Conservation (phyloP, 2,888 invertebrate genomes). For the Xanthorhoe spadicearia region DNA sequence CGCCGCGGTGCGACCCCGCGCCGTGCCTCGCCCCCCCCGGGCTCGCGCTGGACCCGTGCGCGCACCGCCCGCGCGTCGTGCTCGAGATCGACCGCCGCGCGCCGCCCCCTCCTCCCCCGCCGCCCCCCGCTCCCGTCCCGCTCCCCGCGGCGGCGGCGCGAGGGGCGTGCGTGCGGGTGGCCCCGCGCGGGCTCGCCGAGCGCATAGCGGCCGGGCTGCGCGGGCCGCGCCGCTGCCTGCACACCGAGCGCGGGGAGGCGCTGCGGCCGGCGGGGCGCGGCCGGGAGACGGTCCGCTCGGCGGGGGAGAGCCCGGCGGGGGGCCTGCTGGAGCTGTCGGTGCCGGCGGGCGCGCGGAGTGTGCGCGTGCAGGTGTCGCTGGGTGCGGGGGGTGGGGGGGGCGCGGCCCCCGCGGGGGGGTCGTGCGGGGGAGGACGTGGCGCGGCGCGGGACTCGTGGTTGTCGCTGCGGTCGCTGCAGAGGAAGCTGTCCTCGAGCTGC, state of each 20-base stretch:
- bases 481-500: constrained; percentile 39
- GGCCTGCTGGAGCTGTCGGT: constrained; percentile 19
- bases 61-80: constrained; percentile 57
- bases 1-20: constrained; percentile 43
- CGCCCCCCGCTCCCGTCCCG: constrained; percentile 8
- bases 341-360: constrained; percentile 2
- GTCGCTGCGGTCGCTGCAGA: constrained; percentile 46
- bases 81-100: constrained; percentile 55
- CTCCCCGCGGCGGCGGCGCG: not conserved
- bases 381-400: constrained; percentile 12
- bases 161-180: too few species aligned
- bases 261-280: constrained; percentile 54
- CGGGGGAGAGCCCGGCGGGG: not conserved
- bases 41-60: constrained; percentile 55
- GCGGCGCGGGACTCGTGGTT: constrained; percentile 43
- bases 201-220: constrained; percentile 45
- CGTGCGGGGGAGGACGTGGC: not conserved
- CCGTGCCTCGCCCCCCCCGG: constrained; percentile 44
- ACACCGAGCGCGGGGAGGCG: constrained; percentile 36
- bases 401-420: not conserved
- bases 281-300: constrained; percentile 42
- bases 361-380: constrained; percentile 21
- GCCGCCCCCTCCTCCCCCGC: not conserved
- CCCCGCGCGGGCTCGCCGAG: constrained; percentile 23
- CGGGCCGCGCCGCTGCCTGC: constrained; percentile 32